Evolutionary conservation across 2,113 vertebrate genomes (phyloP).

Genomic region (Python bivittatus): DNA sequence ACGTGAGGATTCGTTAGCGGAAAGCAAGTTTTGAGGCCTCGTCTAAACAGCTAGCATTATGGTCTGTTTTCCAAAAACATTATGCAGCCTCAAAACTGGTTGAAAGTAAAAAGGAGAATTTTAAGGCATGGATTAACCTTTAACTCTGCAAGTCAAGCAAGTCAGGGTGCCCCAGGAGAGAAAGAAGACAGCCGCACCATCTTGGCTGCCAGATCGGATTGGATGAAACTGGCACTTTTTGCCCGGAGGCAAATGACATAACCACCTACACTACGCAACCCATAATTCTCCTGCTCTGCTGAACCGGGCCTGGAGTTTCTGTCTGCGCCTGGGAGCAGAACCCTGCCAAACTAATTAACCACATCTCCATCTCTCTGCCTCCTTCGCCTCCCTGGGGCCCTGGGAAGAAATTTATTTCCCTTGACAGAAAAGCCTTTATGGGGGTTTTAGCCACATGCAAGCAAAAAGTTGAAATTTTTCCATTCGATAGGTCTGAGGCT

Average conservation of each 20-base stretch:
- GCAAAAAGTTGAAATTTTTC: neutral
- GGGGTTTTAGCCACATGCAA: neutral
- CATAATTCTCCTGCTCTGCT: neutral
- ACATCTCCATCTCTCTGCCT: neutral
- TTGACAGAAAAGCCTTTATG: neutral
- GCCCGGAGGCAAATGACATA: neutral
- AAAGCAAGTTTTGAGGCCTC: neutral
- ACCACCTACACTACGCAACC: neutral
- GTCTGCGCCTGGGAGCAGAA: fast-evolving
- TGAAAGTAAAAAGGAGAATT: neutral
- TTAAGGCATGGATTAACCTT: neutral
- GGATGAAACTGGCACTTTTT: neutral
- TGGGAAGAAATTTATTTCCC: neutral
- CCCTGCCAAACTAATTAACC: neutral
- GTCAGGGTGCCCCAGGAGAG: neutral
- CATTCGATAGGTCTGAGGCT: neutral
- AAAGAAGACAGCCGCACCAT: neutral
- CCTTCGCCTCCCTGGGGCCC: neutral
- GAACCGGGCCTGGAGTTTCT: neutral
- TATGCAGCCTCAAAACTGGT: too few relatives aligned
- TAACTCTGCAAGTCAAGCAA: neutral
- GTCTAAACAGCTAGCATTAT: neutral
- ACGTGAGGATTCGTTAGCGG: too few relatives aligned
- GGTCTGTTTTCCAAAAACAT: neutral
- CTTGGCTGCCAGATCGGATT: neutral